phyloP scores from a whole-genome alignment of 2,113 vertebrate species.

The Xiphophorus couchianus region DNA sequence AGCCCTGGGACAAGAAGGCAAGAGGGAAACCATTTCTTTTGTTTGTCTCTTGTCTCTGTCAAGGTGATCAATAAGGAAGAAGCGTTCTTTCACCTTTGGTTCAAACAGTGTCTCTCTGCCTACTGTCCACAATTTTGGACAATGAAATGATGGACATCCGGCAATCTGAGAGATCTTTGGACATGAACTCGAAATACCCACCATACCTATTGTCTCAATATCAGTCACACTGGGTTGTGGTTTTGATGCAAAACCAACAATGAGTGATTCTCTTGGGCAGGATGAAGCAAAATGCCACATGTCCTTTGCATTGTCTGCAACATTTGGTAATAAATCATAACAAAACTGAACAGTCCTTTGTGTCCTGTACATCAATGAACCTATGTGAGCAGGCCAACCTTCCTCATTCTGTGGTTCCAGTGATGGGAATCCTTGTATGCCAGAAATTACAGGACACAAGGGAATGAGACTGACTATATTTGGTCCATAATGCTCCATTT shows the following conservation, averaged over 20 bases:
- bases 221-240: slow-evolving; percentile 19
- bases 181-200: too few relatives aligned
- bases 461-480: slow-evolving; percentile 48
- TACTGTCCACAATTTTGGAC: too few relatives aligned
- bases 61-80: slow-evolving; percentile 2
- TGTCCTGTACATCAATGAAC: slow-evolving; percentile 27
- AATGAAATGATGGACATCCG: too few relatives aligned
- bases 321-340: slow-evolving; percentile 5
- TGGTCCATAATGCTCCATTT: slow-evolving; percentile 14
- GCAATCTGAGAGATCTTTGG: too few relatives aligned
- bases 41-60: slow-evolving; percentile 18
- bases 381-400: slow-evolving; percentile 19
- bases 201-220: slow-evolving; percentile 19
- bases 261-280: slow-evolving; percentile 62
- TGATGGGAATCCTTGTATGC: slow-evolving; percentile 61
- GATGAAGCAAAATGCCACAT: slow-evolving; percentile 59
- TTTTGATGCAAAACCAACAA: slow-evolving; percentile 45
- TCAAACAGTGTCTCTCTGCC: slow-evolving; percentile 11
- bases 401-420: slow-evolving; percentile 10
- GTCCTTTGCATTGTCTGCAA: slow-evolving; percentile 4
- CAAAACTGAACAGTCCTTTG: slow-evolving; percentile 4
- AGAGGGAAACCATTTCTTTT: slow-evolving; percentile 49
- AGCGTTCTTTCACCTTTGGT: slow-evolving; percentile 9
- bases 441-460: slow-evolving; percentile 52
- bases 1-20: slow-evolving; percentile 57